Evolutionary conservation across 2,888 invertebrate genomes (phyloP).

Genomic region (Plebejus argus): DNA sequence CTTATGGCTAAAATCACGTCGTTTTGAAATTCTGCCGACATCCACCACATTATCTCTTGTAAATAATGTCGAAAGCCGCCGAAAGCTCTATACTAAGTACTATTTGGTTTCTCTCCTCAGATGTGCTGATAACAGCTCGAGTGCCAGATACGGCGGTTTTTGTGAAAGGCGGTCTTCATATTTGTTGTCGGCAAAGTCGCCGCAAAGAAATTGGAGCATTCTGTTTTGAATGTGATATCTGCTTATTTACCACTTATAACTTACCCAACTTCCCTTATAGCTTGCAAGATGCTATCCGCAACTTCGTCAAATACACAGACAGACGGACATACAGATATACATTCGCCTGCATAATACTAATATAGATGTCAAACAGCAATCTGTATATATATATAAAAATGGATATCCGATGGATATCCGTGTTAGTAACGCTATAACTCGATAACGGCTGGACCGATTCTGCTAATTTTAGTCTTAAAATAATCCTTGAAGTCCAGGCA

Average conservation of each 20-base stretch:
- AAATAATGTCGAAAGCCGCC: conserved; percentile 9
- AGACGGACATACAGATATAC: too few species aligned
- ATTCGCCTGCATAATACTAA: too few species aligned
- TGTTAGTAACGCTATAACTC: too few species aligned
- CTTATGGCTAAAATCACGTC: not conserved
- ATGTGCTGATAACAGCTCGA: not conserved
- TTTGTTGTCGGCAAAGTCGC: not conserved
- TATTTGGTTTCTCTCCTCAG: conserved; percentile 15
- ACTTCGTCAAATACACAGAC: too few species aligned
- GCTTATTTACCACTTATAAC: not conserved
- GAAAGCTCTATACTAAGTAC: not conserved
- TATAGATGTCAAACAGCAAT: too few species aligned
- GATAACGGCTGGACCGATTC: too few species aligned
- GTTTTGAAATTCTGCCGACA: conserved; percentile 12
- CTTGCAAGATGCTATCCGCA: too few species aligned
- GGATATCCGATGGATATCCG: too few species aligned
- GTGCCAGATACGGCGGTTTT: conserved; percentile 4
- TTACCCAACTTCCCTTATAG: not conserved
- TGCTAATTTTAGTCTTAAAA: too few species aligned
- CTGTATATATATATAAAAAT: too few species aligned
- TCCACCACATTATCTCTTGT: not conserved
- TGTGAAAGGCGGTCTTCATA: not conserved
- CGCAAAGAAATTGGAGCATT: not conserved
- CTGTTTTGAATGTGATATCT: not conserved
- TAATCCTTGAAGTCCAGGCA: too few species aligned